phyloP scores from a whole-genome alignment of 2,113 vertebrate genomes.

The Galemys pyrenaicus region DNA sequence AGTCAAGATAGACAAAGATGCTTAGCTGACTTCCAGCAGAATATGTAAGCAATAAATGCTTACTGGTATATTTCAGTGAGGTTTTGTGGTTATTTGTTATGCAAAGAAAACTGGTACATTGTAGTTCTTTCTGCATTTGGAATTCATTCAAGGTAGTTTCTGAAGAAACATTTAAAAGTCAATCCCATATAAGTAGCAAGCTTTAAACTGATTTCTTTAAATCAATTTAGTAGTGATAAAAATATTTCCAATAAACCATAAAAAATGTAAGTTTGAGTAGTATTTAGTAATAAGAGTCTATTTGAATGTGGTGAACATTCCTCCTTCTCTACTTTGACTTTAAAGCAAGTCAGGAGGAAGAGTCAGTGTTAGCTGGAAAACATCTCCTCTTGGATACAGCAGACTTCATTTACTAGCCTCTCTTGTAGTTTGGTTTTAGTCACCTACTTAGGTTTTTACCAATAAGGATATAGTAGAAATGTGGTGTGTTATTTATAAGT shows the following conservation, averaged over 20 bases:
- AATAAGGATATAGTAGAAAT: constrained; percentile 20
- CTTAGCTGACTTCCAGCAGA: background rate
- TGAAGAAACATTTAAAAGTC: constrained; percentile 39
- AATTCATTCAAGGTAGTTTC: constrained; percentile 6
- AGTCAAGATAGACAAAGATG: background rate
- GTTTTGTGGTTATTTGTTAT: background rate
- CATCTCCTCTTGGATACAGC: background rate
- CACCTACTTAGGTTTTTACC: constrained; percentile 18
- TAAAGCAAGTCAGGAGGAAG: background rate
- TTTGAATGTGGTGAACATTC: no score
- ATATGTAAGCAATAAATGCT: background rate
- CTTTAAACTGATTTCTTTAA: constrained; percentile 48
- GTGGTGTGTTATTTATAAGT: background rate
- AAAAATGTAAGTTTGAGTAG: constrained; percentile 15
- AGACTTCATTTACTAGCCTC: constrained; percentile 4
- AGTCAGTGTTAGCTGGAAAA: background rate
- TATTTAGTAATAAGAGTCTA: constrained; percentile 42
- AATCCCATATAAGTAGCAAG: background rate
- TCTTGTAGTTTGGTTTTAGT: background rate
- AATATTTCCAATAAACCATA: constrained; percentile 29
- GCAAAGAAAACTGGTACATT: background rate
- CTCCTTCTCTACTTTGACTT: background rate
- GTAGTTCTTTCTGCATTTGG: background rate
- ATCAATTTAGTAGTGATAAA: constrained; percentile 51
- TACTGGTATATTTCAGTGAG: background rate